Base-by-base conservation (phyloP, 2,888 invertebrate species). In the Enchytraeus crypticus region DNA sequence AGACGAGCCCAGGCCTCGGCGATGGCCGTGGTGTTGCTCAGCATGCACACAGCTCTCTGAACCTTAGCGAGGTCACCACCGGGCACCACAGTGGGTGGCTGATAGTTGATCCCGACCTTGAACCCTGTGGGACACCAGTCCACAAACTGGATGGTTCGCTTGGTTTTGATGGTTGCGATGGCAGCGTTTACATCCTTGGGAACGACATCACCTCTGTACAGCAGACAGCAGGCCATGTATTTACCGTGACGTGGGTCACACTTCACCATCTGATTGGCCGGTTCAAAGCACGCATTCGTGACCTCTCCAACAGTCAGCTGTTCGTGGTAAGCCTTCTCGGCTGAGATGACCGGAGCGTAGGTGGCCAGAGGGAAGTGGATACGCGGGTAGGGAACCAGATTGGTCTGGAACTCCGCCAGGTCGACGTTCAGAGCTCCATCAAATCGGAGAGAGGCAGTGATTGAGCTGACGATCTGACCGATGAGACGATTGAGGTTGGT, bases 231-330 rank as follows among this genome's bases (percentile, higher is more conserved):
- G n/a, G n/a, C n/a, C n/a, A n/a, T n/a, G n/a, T n/a, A n/a, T n/a
- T n/a, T n/a, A n/a, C n/a, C n/a, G n/a, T n/a, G n/a, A n/a, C n/a
- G n/a, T n/a, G n/a, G n/a, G n/a, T n/a, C n/a, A n/a, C n/a, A n/a
- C n/a, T n/a, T n/a, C n/a, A n/a, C n/a, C n/a, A n/a, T n/a, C n/a
- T n/a, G n/a, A n/a, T n/a, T n/a, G n/a, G n/a, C n/a, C n/a, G n/a
- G n/a, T n/a, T n/a, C n/a, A n/a, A n/a, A n/a, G n/a, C 82, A 92
- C 92, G 79, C 92, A 92, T 23, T 92, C 92, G 92, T 92, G 88
- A 77, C 89, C 89, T 59, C 70, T 70, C 53, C 70, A 69, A 81
- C 93, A 93, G 26, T 91, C 88, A 77, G 91, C 90, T 77, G 93
- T n/a, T n/a, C n/a, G n/a, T n/a, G n/a, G n/a, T n/a, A n/a, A n/a